phyloP scores from a whole-genome alignment of 2,888 invertebrate species.

The Eledona agricola region DNA sequence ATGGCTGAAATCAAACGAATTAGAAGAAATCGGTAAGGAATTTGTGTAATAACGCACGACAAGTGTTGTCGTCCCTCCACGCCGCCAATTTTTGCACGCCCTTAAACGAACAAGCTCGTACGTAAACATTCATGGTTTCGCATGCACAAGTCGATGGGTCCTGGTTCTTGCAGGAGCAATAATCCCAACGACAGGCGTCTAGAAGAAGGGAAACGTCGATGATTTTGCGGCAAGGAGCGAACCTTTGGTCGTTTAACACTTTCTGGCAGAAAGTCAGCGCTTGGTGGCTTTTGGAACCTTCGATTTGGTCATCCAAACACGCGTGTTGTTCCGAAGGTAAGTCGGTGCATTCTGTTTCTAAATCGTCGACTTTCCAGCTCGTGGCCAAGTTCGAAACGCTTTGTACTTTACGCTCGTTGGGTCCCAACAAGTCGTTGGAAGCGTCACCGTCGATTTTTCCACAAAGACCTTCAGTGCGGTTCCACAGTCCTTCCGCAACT shows the following conservation, averaged over 20 bases:
- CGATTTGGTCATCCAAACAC: constrained; percentile 59
- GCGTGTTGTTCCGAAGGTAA: constrained; percentile 64
- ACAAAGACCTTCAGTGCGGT: constrained; percentile 83
- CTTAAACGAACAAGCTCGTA: constrained; percentile 76
- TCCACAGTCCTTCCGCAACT: constrained; percentile 76
- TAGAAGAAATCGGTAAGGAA: too few relatives aligned
- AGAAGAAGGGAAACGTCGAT: constrained; percentile 74
- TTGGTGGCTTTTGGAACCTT: constrained; percentile 51
- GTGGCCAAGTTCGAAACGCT: constrained; percentile 65
- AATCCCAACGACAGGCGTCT: constrained; percentile 82
- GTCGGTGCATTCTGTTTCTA: constrained; percentile 67
- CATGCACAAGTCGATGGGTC: constrained; percentile 77
- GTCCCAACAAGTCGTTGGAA: constrained; percentile 73
- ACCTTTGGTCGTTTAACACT: constrained; percentile 71
- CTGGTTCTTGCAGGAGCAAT: constrained; percentile 69
- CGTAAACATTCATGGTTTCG: constrained; percentile 78
- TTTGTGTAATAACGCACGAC: too few relatives aligned
- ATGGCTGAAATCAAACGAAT: constrained; percentile 69
- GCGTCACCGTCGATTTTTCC: constrained; percentile 78
- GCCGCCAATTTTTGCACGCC: constrained; percentile 70
- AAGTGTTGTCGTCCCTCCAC: constrained; percentile 83
- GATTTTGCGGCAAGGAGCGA: constrained; percentile 68
- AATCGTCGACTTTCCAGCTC: constrained; percentile 67
- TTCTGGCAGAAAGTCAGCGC: constrained; percentile 72
- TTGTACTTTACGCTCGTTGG: constrained; percentile 65